Base-by-base conservation (phyloP, 2,113 vertebrate genomes). In the Silurus meridionalis region DNA sequence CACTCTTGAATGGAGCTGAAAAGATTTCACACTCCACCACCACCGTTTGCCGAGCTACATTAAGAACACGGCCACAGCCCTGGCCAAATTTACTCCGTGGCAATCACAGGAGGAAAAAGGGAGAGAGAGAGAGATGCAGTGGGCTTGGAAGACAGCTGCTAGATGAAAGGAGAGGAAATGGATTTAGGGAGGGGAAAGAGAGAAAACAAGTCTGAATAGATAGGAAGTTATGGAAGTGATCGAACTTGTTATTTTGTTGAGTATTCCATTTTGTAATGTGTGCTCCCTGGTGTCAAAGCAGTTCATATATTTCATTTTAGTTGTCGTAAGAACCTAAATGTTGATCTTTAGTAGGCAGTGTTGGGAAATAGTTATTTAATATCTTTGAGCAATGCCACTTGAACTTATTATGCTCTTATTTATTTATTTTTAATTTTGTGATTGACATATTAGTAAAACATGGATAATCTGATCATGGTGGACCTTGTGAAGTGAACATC, bases 21-120 rank as follows among this genome's bases (percentile, higher is more conserved):
- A 89, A 93, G 86, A 92, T 93, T 94, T 94, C 88, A 91, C 91
- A 88, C 69, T 78, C 63, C 84, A 88, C 89, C 90, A 87, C 86
- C 83, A 78, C 86, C 87, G 85, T 93, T 92, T 90, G 89, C 83
- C 89, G 87, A 92, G 93, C 92, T 91, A 91, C 92, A 93, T 92
- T 93, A 93, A 92, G 88, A 85, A 61, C 87, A 88, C 89, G 90
- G 91, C 86, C 66, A 63, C 79, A 88, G 90, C 84, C 87, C 90
- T 80, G 80, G 87, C 82, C 90, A 91, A 84, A 93, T 94, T 89
- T 91, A 91, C 91, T 92, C 88, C 85, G 88, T 90, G 90, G 88
- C 89, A 79, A 93, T 86, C 90, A 90, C 91, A 92, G 89, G 71
- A 88, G 91, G 87, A 21, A 69, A 37, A n/a, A 28, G 10, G 86